These are phyloP conservation scores for Plectus sambesii DNA, from an alignment of 1,140 invertebrate species.

Conservation along the genomic window DNA sequence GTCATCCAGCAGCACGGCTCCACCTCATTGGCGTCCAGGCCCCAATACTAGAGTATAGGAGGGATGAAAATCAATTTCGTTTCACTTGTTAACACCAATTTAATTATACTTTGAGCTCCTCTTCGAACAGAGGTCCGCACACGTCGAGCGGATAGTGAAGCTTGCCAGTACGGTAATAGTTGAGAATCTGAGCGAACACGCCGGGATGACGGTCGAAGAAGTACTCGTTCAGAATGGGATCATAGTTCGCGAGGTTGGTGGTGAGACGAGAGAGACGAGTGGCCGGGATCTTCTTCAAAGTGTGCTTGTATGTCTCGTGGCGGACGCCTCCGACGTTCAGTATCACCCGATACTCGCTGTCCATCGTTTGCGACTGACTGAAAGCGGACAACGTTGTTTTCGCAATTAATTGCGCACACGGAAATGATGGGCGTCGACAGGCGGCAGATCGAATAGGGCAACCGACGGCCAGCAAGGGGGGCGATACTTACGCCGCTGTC, in stretches of 20 bases:
- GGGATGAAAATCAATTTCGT: constrained; percentile 1
- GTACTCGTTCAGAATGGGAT: constrained; percentile 90
- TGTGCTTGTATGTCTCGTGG: constrained; percentile 88
- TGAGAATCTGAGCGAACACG: constrained; percentile 83
- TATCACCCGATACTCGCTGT: constrained; percentile 77
- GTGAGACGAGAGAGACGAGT: constrained; percentile 84
- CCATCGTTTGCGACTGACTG: no score
- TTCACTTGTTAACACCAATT: background rate
- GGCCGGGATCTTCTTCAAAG: constrained; percentile 84
- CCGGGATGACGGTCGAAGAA: constrained; percentile 97
- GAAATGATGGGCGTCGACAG: no score
- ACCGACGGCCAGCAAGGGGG: no score
- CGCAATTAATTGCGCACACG: no score
- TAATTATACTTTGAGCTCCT: constrained; percentile 55
- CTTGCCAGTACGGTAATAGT: constrained; percentile 84
- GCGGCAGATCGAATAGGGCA: no score
- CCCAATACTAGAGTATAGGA: constrained; percentile 95
- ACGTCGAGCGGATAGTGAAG: constrained; percentile 63
- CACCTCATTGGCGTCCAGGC: constrained; percentile 76
- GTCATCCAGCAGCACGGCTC: constrained; percentile 97
- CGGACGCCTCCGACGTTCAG: constrained; percentile 94
- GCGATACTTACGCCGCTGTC: no score
- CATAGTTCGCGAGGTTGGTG: constrained; percentile 81
- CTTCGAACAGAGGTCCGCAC: constrained; percentile 92
- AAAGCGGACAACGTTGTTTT: no score